A percentile compares a stretch with the other conserved stretches of the same genome.
Evolutionary conservation across 2,113 vertebrate genomes (phyloP).

Genomic region (Vulpes lagopus): DNA sequence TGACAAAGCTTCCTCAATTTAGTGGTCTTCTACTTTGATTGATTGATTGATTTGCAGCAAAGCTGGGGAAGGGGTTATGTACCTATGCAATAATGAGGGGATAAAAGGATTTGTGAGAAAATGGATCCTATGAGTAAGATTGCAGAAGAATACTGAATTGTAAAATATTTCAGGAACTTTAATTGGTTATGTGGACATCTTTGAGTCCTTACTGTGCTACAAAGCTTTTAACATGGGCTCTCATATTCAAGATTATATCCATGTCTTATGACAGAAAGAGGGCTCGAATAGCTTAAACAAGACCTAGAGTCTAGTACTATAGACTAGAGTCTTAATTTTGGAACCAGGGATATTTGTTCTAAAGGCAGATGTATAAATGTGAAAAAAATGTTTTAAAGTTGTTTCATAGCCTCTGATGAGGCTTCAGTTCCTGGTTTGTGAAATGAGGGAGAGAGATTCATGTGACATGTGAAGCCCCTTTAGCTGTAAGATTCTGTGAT

Average conservation of each 20-base stretch:
- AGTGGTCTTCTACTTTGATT: not conserved
- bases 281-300: not conserved
- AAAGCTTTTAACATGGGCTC: not conserved
- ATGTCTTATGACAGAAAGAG: not conserved
- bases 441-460: not conserved
- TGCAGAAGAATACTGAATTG: not conserved
- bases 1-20: not conserved
- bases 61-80: not conserved
- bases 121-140: not conserved
- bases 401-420: conserved; percentile 17
- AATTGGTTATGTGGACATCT: not conserved
- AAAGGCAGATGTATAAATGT: conserved; percentile 51
- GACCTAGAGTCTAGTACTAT: not conserved
- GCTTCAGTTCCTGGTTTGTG: not conserved
- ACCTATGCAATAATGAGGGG: not conserved
- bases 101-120: not conserved
- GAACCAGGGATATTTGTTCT: conserved; percentile 7
- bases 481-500: not conserved
- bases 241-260: not conserved
- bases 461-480: conserved; percentile 18
- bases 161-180: conserved; percentile 16
- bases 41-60: not conserved
- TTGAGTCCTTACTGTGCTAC: not conserved
- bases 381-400: conserved; percentile 57
- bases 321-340: too few relatives aligned